Base-by-base conservation (phyloP, 2,888 invertebrate species). In the Agonopterix heracliana region DNA sequence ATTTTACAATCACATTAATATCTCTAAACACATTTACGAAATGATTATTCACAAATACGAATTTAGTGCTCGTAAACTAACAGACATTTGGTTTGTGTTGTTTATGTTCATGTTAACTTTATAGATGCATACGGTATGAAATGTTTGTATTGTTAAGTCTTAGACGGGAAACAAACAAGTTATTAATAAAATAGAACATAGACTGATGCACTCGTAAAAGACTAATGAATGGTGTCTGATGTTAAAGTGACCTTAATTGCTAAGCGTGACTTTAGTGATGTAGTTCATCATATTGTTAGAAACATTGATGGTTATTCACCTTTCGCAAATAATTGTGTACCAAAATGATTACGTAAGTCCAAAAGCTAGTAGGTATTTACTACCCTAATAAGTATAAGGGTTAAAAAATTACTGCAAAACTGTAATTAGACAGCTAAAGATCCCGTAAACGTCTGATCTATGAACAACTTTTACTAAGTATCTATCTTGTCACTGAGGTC, bases 221-320 rank as follows among this genome's bases (percentile, higher is more conserved):
- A 26, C 26, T 26, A 26, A 26, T 26, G 26, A 26, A 26, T 26
- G 26, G 7, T 26, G 26, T 7, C 38, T 38, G n/a, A 9, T 38
- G 38, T 38, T 60, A 66, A 74, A 79, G 71, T 79, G 82, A 71
- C 83, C 83, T 78, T 81, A 85, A 85, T 85, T 84, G 73, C 60
- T 64, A 57, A 59, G 68, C 70, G 71, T 71, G 68, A 73, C 69
- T 68, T 59, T 63, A 59, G 61, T 63, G 66, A 66, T 66, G 68
- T 61, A 66, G 63, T 69, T 64, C 13, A 41, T 63, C 60, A 64
- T 63, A 67, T 62, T 59, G 63, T 59, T 59, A 57, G 54, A n/a
- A 35, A 34, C 41, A 40, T 5, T 13, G 40, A 26, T 14, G 48
- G 50, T 40, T 12, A 11, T 50, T 53, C 41, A 46, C 46, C 34